Conservation (phyloP, 64 coral and sea anemone genomes). For the Acropora yongei region DNA sequence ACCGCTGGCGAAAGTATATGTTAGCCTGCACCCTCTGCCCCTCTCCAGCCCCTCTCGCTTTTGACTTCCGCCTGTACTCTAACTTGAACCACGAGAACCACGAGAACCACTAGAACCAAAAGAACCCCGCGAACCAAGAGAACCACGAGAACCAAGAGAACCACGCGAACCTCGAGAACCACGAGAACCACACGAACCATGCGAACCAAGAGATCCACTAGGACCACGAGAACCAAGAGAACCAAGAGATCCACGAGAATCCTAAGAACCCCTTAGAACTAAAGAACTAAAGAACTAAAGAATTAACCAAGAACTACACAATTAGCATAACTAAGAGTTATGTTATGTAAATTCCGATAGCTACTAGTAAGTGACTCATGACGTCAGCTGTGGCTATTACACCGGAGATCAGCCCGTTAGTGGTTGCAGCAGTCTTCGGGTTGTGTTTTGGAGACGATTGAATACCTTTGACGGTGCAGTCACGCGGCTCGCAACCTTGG, state of each 20-base stretch:
- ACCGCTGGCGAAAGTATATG: too few relatives aligned
- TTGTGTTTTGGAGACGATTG: neutral
- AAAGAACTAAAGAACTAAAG: too few relatives aligned
- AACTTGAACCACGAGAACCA: neutral
- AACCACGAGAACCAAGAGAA: neutral
- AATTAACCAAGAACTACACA: neutral
- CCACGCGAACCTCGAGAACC: neutral
- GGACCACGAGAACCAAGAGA: neutral
- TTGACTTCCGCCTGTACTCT: neutral
- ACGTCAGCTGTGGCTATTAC: too few relatives aligned
- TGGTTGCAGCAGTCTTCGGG: too few relatives aligned
- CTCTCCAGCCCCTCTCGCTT: neutral
- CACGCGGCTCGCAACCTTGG: neutral
- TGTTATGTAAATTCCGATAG: neutral
- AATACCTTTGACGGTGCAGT: slow-evolving; percentile 26
- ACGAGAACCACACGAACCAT: slow-evolving; percentile 57
- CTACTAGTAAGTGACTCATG: too few relatives aligned
- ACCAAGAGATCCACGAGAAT: neutral
- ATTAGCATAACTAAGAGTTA: neutral
- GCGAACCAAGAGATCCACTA: slow-evolving; percentile 42
- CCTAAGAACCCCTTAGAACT: too few relatives aligned
- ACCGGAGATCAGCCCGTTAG: too few relatives aligned
- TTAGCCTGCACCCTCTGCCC: too few relatives aligned
- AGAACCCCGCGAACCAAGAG: neutral
- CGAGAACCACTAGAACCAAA: neutral